Percentiles rank a stretch among this genome's conserved stretches.
Evolutionary conservation across 2,113 vertebrate genomes (phyloP).

Genomic region (Campylorhamphus procurvoides): DNA sequence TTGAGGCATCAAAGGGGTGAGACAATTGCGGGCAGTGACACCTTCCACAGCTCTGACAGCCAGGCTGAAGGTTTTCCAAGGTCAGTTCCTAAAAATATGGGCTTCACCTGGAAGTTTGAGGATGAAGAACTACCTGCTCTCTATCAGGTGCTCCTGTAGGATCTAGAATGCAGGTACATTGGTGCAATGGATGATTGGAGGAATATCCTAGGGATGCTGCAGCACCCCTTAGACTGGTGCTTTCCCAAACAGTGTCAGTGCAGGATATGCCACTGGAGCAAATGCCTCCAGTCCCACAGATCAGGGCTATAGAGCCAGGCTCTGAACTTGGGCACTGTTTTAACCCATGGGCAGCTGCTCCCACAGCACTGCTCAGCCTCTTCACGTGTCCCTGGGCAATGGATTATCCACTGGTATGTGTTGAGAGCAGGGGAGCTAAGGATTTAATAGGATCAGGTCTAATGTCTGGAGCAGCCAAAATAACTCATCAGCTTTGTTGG

Average conservation of each 20-base stretch:
- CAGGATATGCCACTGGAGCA: background rate
- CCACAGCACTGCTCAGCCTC: background rate
- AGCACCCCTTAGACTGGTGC: background rate
- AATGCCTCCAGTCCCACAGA: accelerated
- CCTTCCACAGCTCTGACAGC: background rate
- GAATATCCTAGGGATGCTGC: background rate
- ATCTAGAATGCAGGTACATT: background rate
- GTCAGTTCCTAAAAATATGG: accelerated
- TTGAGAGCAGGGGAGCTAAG: background rate
- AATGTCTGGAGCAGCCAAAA: background rate
- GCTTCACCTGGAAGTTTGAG: accelerated
- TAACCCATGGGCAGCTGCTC: background rate
- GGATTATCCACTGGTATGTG: background rate
- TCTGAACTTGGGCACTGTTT: background rate
- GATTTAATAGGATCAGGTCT: conserved; percentile 3
- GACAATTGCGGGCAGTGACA: accelerated
- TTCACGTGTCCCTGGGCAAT: background rate
- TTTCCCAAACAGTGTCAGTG: background rate
- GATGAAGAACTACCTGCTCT: background rate
- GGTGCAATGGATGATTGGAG: background rate
- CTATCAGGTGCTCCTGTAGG: accelerated
- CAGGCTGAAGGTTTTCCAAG: background rate
- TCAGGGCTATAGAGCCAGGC: background rate
- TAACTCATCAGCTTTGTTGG: conserved; percentile 5
- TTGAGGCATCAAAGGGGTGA: background rate